Percentiles rank a stretch among this genome's conserved stretches.
These are phyloP conservation scores for Ectropis crepuscularia DNA, from an alignment of 2,888 invertebrate genomes.

Conservation along the genomic window DNA sequence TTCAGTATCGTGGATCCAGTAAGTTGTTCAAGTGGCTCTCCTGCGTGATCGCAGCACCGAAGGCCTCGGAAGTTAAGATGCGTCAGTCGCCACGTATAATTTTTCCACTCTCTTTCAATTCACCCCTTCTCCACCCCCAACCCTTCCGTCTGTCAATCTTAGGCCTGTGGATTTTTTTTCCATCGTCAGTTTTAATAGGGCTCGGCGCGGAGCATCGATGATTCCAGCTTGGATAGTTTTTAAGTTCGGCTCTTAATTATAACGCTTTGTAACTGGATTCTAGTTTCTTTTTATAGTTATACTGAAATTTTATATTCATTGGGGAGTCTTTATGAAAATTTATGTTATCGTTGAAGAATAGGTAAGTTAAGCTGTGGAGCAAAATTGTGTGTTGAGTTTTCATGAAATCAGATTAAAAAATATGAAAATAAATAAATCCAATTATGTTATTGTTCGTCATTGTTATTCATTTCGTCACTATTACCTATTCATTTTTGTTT, in stretches of 20 bases:
- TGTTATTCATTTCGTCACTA: no score
- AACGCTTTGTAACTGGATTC: constrained; percentile 14
- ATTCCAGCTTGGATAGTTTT: constrained; percentile 55
- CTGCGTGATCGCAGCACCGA: constrained; percentile 60
- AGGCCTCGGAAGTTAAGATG: constrained; percentile 81
- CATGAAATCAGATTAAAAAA: no score
- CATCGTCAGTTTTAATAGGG: constrained; percentile 71
- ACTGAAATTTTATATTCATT: no score
- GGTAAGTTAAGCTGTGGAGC: no score
- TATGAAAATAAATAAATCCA: no score
- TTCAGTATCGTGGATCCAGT: constrained; percentile 1
- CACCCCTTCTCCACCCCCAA: constrained; percentile 66
- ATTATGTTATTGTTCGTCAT: no score
- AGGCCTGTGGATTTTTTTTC: constrained; percentile 72
- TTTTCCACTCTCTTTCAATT: constrained; percentile 82
- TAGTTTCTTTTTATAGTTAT: neutral
- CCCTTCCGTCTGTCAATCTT: constrained; percentile 84
- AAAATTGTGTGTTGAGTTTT: no score
- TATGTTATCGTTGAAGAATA: no score
- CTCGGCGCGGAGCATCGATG: constrained; percentile 68
- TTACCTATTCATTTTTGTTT: no score
- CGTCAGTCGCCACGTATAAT: constrained; percentile 83
- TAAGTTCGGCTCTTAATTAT: constrained; percentile 28
- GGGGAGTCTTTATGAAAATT: no score
- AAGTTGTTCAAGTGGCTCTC: constrained; percentile 34